phyloP scores from a whole-genome alignment of 2,113 vertebrate species.

The Eulemur rufifrons region DNA sequence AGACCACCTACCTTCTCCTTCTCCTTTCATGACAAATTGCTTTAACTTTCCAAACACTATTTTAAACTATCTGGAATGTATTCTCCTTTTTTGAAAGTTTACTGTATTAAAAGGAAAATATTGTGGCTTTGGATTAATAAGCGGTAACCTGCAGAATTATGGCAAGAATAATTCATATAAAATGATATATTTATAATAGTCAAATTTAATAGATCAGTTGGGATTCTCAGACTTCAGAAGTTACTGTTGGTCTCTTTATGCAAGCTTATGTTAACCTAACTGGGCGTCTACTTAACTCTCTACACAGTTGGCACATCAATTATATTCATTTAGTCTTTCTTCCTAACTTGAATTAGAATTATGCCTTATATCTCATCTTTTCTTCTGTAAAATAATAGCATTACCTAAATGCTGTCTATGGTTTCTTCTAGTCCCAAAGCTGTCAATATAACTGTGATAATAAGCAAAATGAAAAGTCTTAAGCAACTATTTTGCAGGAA shows the following conservation, averaged over 20 bases:
- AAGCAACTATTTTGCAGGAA: background rate
- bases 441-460: background rate
- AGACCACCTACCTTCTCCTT: background rate
- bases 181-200: background rate
- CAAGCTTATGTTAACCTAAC: conserved; percentile 28
- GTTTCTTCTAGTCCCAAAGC: conserved; percentile 21
- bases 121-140: conserved; percentile 10
- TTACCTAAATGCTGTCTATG: background rate
- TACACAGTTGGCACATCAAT: background rate
- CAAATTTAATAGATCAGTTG: background rate
- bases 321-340: conserved; percentile 4
- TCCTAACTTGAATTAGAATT: conserved; percentile 31
- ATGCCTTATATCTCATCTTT: background rate
- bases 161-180: conserved; percentile 27
- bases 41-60: conserved; percentile 36
- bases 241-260: background rate
- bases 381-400: conserved; percentile 6
- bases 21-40: conserved; percentile 11
- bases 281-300: background rate
- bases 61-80: conserved; percentile 32
- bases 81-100: conserved; percentile 11
- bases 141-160: background rate
- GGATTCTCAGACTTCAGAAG: background rate
- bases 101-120: conserved; percentile 36
- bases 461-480: background rate